Evolutionary conservation across 2,888 invertebrate genomes (phyloP), one percentile per base, ranked within the genome.

Genomic region (Leptogaster cylindrica): DNA sequence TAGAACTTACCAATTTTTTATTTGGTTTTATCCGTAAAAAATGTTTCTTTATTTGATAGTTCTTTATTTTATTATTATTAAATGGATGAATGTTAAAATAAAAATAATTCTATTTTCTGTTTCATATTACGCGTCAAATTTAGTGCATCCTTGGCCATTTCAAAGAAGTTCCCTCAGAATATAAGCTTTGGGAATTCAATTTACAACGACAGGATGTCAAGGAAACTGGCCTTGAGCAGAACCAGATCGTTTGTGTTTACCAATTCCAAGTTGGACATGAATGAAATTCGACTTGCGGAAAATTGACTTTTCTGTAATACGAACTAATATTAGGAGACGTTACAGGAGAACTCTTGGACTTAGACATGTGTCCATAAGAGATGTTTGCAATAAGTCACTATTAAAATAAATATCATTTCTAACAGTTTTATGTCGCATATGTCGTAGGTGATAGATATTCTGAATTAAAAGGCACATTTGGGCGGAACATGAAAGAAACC

Each of bases 321-420:
- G 36, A 14, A 10, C 10, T 12, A 27, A 67, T 48, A 48, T 66
- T 66, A 18, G 46, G n/a, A n/a, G n/a, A n/a, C n/a, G n/a, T n/a
- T n/a, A n/a, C n/a, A n/a, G n/a, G n/a, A n/a, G n/a, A n/a, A n/a
- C n/a, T n/a, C n/a, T n/a, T n/a, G n/a, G n/a, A n/a, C n/a, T n/a
- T n/a, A n/a, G n/a, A n/a, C n/a, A n/a, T n/a, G n/a, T n/a, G n/a
- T n/a, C n/a, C n/a, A n/a, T n/a, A n/a, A n/a, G n/a, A n/a, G n/a
- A n/a, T n/a, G n/a, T n/a, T n/a, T n/a, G n/a, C n/a, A n/a, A n/a
- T n/a, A n/a, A n/a, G n/a, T n/a, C n/a, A n/a, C n/a, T n/a, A n/a
- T n/a, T n/a, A n/a, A n/a, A n/a, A n/a, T n/a, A n/a, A n/a, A n/a
- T n/a, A n/a, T n/a, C n/a, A n/a, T n/a, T n/a, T n/a, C n/a, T n/a